These are phyloP conservation scores for Hydrozoanthus gracilis DNA, from an alignment of 92 coral and sea anemone genomes.

Conservation along the genomic window DNA sequence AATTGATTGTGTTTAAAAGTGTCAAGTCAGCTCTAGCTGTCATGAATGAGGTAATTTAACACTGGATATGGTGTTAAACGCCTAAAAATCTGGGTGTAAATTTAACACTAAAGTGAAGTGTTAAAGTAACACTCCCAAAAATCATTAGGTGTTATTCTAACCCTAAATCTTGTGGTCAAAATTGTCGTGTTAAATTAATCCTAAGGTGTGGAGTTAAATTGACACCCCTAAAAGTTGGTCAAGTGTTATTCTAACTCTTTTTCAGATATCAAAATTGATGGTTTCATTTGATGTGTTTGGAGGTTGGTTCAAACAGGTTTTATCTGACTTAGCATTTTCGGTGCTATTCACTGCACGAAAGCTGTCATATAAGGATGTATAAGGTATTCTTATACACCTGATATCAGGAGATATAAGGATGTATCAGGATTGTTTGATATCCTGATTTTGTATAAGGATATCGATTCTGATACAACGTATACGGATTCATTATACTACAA, in stretches of 20 bases:
- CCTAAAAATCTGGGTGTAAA: conserved; percentile 14
- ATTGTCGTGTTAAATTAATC: conserved; percentile 26
- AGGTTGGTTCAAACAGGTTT: conserved; percentile 47
- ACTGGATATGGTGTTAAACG: conserved; percentile 5
- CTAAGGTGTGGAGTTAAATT: conserved; percentile 27
- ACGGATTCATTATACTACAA: neutral
- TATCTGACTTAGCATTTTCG: conserved; percentile 40
- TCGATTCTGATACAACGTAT: neutral
- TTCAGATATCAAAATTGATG: conserved; percentile 45
- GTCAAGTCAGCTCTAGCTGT: too few relatives aligned
- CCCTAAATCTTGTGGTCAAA: conserved; percentile 9
- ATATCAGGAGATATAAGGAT: too few relatives aligned
- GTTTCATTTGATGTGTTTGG: conserved; percentile 30
- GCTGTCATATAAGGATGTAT: too few relatives aligned
- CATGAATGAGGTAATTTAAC: too few relatives aligned
- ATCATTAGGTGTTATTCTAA: conserved; percentile 29
- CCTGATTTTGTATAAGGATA: too few relatives aligned
- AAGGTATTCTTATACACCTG: too few relatives aligned
- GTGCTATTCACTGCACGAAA: conserved; percentile 11
- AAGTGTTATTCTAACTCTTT: conserved; percentile 45
- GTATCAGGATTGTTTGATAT: too few relatives aligned
- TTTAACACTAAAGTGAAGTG: conserved; percentile 25
- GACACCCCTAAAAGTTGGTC: conserved; percentile 36
- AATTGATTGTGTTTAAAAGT: too few relatives aligned
- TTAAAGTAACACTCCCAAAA: conserved; percentile 16